Conservation (phyloP, 2,888 invertebrate species). For the Gymnosoma rotundatum region DNA sequence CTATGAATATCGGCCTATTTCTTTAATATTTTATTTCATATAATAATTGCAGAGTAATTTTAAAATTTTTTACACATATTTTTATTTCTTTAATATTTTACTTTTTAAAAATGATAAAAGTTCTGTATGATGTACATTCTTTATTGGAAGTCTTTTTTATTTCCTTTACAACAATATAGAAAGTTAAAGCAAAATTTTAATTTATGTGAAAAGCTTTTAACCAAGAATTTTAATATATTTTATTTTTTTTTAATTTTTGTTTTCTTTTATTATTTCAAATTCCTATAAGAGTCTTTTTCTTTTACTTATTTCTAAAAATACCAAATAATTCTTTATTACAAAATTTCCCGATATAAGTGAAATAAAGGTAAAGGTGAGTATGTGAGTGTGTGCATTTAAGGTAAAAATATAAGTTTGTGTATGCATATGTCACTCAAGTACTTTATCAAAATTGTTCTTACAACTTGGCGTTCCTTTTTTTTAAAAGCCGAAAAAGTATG, state of each 20-base stretch:
- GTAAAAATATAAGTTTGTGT: background rate
- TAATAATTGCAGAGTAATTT: no score
- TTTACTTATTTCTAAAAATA: slow-evolving; percentile 14
- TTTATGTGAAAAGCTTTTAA: slow-evolving; percentile 82
- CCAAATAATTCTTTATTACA: slow-evolving; percentile 48
- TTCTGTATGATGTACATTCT: background rate
- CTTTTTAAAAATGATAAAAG: no score
- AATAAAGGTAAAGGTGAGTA: background rate
- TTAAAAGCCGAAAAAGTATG: slow-evolving; percentile 2
- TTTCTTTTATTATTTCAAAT: slow-evolving; percentile 21
- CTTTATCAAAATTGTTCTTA: slow-evolving; percentile 61
- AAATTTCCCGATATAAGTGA: slow-evolving; percentile 17
- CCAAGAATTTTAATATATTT: slow-evolving; percentile 81
- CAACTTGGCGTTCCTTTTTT: slow-evolving; percentile 29
- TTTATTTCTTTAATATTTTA: no score
- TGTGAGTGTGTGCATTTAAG: background rate
- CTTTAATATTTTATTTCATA: no score
- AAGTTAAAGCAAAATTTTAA: slow-evolving; percentile 79
- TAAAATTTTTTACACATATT: no score
- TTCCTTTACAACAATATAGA: background rate
- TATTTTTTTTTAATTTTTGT: slow-evolving; percentile 72
- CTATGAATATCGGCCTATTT: no score
- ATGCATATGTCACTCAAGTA: slow-evolving; percentile 42
- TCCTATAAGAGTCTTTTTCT: background rate
- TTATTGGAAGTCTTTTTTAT: slow-evolving; percentile 60